A percentile compares a stretch with the other conserved stretches of the same genome.
phyloP scores from a whole-genome alignment of 2,797 vertebrate genomes.

The Acomys russatus region DNA sequence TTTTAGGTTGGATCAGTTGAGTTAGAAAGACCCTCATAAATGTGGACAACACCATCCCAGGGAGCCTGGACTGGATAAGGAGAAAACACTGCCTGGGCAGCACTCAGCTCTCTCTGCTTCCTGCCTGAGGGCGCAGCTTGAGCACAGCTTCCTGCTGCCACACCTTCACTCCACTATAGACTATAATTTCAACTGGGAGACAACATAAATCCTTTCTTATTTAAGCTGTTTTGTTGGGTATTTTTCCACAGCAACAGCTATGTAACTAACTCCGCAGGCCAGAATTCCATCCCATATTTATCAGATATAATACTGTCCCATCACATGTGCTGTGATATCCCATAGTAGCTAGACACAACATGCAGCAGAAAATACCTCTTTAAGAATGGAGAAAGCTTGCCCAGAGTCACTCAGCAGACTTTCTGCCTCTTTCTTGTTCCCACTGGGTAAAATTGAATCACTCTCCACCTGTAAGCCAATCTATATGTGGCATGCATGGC shows the following conservation, averaged over 20 bases:
- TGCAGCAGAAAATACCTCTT: not conserved
- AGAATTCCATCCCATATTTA: not conserved
- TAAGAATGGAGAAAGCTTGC: not conserved
- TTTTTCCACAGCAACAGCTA: not conserved
- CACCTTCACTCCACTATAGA: not conserved
- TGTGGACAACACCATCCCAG: fast-evolving
- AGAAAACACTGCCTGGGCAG: not conserved
- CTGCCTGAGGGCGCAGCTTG: not conserved
- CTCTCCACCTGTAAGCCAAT: not conserved
- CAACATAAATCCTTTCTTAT: not conserved
- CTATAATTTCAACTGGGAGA: not conserved
- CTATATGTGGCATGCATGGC: not conserved
- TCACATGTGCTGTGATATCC: not conserved
- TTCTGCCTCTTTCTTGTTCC: not conserved
- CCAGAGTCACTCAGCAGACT: not conserved
- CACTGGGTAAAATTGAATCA: not conserved
- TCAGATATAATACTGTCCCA: not conserved
- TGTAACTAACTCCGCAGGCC: not conserved
- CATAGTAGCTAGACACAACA: not conserved
- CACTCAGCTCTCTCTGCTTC: not conserved
- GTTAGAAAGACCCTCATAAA: not conserved
- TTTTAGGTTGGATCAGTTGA: not conserved
- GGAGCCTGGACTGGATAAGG: not conserved
- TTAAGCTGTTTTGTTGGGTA: not conserved
- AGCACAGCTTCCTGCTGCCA: not conserved